phyloP scores from a whole-genome alignment of 2,113 vertebrate species.

The Heterocephalus glaber region DNA sequence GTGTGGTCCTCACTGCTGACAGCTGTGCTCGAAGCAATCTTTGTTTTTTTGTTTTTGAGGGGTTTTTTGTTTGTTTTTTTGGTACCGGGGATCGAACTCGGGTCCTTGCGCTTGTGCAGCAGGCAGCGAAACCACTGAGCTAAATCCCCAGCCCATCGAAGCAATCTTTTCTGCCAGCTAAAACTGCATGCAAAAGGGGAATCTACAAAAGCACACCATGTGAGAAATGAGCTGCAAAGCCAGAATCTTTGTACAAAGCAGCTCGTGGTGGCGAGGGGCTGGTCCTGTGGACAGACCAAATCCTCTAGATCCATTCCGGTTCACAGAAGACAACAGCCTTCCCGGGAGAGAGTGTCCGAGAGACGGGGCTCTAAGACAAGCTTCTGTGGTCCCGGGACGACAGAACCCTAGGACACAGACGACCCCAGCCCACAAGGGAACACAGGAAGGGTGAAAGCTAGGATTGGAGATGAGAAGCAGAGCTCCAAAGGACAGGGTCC shows the following conservation, averaged over 20 bases:
- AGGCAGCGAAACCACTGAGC: too few species aligned
- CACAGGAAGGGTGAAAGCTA: not conserved
- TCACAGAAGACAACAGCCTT: not conserved
- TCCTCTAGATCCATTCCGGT: not conserved
- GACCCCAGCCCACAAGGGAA: not conserved
- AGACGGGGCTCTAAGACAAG: not conserved
- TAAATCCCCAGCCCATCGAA: too few species aligned
- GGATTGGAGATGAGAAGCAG: not conserved
- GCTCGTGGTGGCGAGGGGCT: not conserved
- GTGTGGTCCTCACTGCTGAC: not conserved
- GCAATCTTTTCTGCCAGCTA: not conserved
- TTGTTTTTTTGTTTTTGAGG: too few species aligned
- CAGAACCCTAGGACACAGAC: not conserved
- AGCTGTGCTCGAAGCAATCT: not conserved
- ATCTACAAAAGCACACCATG: not conserved
- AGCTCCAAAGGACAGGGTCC: not conserved
- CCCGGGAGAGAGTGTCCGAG: not conserved
- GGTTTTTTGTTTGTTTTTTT: too few species aligned
- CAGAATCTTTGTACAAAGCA: not conserved
- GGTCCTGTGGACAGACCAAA: not conserved
- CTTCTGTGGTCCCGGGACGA: not conserved
- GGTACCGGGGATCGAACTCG: too few species aligned
- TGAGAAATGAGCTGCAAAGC: not conserved
- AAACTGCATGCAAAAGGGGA: not conserved
- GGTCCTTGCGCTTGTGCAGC: too few species aligned